Percentiles rank a stretch among this genome's conserved stretches.
phyloP scores from a whole-genome alignment of 2,888 invertebrate species.

The Microplitis deprimator region DNA sequence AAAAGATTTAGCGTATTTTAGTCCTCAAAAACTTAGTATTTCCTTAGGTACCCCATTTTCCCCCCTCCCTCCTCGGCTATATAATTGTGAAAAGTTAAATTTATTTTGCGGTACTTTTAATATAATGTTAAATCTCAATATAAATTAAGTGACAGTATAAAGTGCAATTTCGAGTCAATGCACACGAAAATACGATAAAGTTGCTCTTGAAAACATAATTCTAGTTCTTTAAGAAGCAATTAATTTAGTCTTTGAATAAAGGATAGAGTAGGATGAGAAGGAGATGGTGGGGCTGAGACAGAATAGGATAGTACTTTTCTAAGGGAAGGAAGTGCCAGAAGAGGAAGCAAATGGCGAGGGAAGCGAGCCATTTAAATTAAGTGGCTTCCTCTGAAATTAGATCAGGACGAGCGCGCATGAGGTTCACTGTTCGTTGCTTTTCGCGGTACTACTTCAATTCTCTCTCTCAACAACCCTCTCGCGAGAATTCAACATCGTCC shows the following conservation, averaged over 20 bases:
- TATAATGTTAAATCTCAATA: not conserved
- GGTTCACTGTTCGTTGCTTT: slow-evolving; percentile 16
- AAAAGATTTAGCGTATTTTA: too few species aligned
- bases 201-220: slow-evolving; percentile 65
- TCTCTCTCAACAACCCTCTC: slow-evolving; percentile 21
- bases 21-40: too few species aligned
- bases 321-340: slow-evolving; percentile 33
- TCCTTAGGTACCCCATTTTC: too few species aligned
- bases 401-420: slow-evolving; percentile 51
- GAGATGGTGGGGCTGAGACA: slow-evolving; percentile 19
- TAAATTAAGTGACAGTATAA: slow-evolving; percentile 22
- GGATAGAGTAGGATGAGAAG: slow-evolving; percentile 50
- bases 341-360: slow-evolving; percentile 45
- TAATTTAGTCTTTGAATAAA: slow-evolving; percentile 63
- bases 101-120: not conserved
- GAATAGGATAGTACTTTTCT: slow-evolving; percentile 20
- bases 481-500: slow-evolving; percentile 21
- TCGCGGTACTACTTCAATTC: slow-evolving; percentile 20
- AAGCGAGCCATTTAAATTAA: slow-evolving; percentile 64
- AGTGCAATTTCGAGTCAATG: slow-evolving; percentile 28
- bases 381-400: slow-evolving; percentile 67
- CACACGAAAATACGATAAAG: slow-evolving; percentile 32
- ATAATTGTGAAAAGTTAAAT: not conserved
- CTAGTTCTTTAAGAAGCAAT: slow-evolving; percentile 67
- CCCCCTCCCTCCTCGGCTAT: too few species aligned